Base-by-base conservation (phyloP, 2,797 vertebrate genomes). In the Onychomys leucogaster region DNA sequence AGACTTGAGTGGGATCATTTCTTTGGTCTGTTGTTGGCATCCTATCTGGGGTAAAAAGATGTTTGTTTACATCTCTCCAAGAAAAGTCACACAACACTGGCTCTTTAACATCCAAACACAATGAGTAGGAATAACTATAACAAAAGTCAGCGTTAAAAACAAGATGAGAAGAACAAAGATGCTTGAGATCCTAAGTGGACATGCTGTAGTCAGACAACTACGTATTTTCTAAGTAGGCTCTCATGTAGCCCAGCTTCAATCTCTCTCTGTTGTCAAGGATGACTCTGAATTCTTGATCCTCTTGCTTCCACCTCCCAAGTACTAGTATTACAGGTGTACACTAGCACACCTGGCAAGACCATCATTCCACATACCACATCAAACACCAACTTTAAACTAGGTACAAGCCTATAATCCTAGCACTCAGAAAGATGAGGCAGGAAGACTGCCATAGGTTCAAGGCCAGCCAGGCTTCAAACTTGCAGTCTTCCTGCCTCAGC, bases 21-120 rank as follows among this genome's bases (percentile, higher is more conserved):
- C 65, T 71, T 69, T 55, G 65, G 34, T 37, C 46, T 52, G 34
- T 17, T 87, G 23, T 29, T 88, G n/a, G 52, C 59, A 27, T 52
- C 49, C n/a, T 88, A 59, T 59, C 16, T 75, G n/a, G n/a, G 17
- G 37, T 83, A 43, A 63, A 37, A 29, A 82, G 12, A 61, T 41
- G 23, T 13, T 37, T 59, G 5, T n/a, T 80, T 34, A 86, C 21
- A 49, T 14, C 83, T 69, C 63, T 52, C 85, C 6, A 55, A 10
- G 34, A 55, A 86, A 84, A 65, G 27, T 29, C 67, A 57, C n/a
- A 41, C n/a, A 59, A 43, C 69, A 59, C 81, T 96, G 86, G 84
- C 89, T 96, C 95, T 97, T 94, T 82, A 97, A 94, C 89, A 97
- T 92, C 89, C 96, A 93, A 91, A 80, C 83, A 95, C 17, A 94